Base-by-base conservation (phyloP, 2,113 vertebrate genomes). In the Ptychochromis oligacanthus region DNA sequence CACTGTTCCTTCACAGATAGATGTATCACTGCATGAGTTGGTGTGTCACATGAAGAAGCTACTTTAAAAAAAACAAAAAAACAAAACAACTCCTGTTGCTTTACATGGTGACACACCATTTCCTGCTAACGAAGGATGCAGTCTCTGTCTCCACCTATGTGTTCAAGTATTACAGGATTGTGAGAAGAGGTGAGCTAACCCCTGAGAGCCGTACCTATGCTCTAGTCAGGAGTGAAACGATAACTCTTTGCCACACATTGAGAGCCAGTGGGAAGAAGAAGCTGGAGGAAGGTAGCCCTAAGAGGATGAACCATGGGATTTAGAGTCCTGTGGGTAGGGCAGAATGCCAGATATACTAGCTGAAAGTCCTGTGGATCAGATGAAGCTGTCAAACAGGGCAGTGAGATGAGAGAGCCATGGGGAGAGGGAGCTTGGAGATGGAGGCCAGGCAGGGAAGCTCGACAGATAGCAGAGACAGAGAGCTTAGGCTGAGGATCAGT, bases 321-420 rank as follows among this genome's bases (percentile, higher is more conserved):
- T 93, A 82, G 78, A 91, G 88, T 93, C 93, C 86, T 92, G 93
- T 86, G 92, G 92, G 88, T 89, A 83, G 90, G 82, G 91, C 85
- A 77, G 89, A 84, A 92, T 84, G 90, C 85, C 92, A 90, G 93
- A 91, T 90, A 91, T 90, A 89, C 89, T 86, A 55, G 87, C 87
- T 74, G 59, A 94, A 94, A 94, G 93, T 92, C 92, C 88, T 86
- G 93, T 77, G 94, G 94, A 94, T 95, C 94, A 95, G 93, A 94
- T 93, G 92, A 91, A 95, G 94, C 94, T 94, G 93, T 95, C 93
- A 94, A 93, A 93, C 93, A 91, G 92, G 86, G 93, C 84, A 88
- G 83, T 34, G 91, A 93, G 93, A 94, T 92, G 94, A 91, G 92
- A 94, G 93, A 92, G 87, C 89, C 85, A 87, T 75, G 82, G 87